Conservation (phyloP, 2,888 invertebrate species). For the Plebejus anna region DNA sequence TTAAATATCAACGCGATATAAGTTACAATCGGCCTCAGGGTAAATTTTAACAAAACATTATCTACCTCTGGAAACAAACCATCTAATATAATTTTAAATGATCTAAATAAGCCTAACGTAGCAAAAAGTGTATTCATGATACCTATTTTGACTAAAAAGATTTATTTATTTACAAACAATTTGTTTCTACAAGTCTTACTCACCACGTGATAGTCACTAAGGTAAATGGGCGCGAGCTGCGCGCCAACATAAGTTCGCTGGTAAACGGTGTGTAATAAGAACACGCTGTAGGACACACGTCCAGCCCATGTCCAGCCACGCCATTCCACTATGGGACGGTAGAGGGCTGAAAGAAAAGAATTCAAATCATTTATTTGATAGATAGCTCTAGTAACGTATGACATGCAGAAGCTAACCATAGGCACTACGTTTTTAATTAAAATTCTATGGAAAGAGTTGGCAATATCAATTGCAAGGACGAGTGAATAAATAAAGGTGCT, state of each 20-base stretch:
- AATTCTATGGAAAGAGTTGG: too few relatives aligned
- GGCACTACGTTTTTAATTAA: too few relatives aligned
- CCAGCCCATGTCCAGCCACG: constrained; percentile 65
- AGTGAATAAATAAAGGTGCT: too few relatives aligned
- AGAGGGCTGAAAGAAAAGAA: constrained; percentile 45
- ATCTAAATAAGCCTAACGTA: too few relatives aligned
- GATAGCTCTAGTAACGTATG: neutral
- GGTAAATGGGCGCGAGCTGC: constrained; percentile 42
- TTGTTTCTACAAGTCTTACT: constrained; percentile 19
- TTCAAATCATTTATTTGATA: neutral
- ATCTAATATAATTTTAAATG: too few relatives aligned
- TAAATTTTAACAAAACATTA: too few relatives aligned
- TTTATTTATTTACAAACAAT: neutral
- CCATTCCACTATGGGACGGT: constrained; percentile 61
- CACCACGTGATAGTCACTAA: constrained; percentile 57
- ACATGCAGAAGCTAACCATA: neutral
- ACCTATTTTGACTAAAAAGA: too few relatives aligned
- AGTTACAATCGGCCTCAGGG: too few relatives aligned
- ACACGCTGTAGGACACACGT: constrained; percentile 61
- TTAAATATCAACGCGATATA: too few relatives aligned
- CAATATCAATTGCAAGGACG: too few relatives aligned
- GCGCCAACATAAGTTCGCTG: constrained; percentile 54
- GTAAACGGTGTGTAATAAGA: constrained; percentile 60
- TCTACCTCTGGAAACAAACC: too few relatives aligned
- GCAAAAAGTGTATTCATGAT: too few relatives aligned